Percentiles rank a stretch among this genome's conserved stretches.
phyloP scores from a whole-genome alignment of 2,113 vertebrate genomes.

The Raja brachyura region DNA sequence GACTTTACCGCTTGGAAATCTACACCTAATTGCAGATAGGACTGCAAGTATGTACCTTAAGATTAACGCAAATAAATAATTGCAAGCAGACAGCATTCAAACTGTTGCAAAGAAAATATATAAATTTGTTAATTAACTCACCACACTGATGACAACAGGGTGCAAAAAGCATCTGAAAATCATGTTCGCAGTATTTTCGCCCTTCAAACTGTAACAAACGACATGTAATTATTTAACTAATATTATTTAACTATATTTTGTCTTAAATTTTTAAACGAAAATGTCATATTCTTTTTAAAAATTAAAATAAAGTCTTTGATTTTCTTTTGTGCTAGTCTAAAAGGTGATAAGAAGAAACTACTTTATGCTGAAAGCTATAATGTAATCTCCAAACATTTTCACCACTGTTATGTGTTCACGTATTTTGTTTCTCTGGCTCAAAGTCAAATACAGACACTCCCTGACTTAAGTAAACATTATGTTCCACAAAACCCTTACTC shows the following conservation, averaged over 20 bases:
- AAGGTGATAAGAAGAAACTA: background rate
- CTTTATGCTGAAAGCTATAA: background rate
- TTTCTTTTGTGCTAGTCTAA: background rate
- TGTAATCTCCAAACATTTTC: background rate
- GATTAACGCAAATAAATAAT: background rate
- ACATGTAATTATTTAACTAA: background rate
- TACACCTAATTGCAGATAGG: too few species aligned
- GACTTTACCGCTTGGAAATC: too few species aligned
- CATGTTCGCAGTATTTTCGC: slow-evolving; percentile 96
- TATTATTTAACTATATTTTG: background rate
- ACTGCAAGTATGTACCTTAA: background rate
- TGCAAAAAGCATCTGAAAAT: slow-evolving; percentile 98
- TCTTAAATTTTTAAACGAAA: background rate
- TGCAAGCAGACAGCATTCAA: background rate
- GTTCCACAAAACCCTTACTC: too few species aligned
- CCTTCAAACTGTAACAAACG: slow-evolving; percentile 81
- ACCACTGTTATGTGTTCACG: background rate
- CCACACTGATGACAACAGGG: slow-evolving; percentile 96
- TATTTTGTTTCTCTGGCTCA: background rate
- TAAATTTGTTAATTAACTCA: slow-evolving; percentile 58
- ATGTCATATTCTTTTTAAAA: too few species aligned
- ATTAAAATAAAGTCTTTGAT: background rate
- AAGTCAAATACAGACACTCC: background rate
- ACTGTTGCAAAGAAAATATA: background rate
- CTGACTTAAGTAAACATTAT: too few species aligned